Evolutionary conservation across 2,113 vertebrate genomes (phyloP), one percentile per base, ranked within the genome.

Genomic region (Rhabdomys dilectus): DNA sequence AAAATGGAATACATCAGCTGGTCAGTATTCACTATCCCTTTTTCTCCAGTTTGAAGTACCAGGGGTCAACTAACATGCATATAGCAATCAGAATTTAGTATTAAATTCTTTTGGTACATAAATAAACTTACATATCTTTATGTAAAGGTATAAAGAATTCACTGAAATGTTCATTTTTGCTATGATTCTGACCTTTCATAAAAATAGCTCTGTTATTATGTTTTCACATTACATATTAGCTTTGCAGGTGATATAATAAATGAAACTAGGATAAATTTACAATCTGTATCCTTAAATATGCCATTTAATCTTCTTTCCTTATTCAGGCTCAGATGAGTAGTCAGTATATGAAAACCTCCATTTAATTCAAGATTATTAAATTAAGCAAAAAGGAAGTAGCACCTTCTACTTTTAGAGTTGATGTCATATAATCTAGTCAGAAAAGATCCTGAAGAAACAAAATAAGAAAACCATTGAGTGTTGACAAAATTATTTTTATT

Each of bases 1-100:
- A 98, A 98, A 97, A 98, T 31, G 39, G 94, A 98, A 98, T 98
- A 96, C 94, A 98, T 97, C 97, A 97, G 95, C 81, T 98, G 97
- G 75, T 72, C 93, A 96, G 86, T 19, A 86, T 92, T 42, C 91
- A 66, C 77, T 96, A 89, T 70, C 75, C 45, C 85, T 76, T 97
- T 98, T 97, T 92, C 94, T 91, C 93, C 80, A 91, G 96, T 97
- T 97, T 97, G 93, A 98, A 98, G 97, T 96, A 96, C 95, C 96
- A 96, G 97, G 96, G 97, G 93, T 93, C 97, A 96, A 93, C 76
- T 97, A 96, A 94, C 89, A 95, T 97, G 64, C 62, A 92, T 95
- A 95, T 45, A 95, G 88, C 58, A 97, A 94, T 60, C 91, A 94
- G 96, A 77, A 78, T 95, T 93, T 91, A 91, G 73, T 92, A 94